A percentile compares a stretch with the other conserved stretches of the same genome.
Conservation (phyloP, 2,113 vertebrate genomes). For the Gavia stellata region DNA sequence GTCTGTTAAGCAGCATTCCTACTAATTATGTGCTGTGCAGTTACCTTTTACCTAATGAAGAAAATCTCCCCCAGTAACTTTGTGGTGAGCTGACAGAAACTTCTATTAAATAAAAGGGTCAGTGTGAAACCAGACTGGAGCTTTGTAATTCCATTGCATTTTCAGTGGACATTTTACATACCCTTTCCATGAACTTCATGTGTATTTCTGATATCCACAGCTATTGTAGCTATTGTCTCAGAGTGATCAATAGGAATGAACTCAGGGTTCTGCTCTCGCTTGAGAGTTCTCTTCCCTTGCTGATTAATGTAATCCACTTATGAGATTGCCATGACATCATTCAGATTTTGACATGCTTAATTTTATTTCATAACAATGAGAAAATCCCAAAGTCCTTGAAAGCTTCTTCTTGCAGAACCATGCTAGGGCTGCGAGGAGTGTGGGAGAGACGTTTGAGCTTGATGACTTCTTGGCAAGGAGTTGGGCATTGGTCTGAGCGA, state of each 20-base stretch:
- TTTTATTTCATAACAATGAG: background rate
- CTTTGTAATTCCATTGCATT: background rate
- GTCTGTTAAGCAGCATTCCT: background rate
- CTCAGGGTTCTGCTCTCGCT: background rate
- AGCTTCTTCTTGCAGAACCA: background rate
- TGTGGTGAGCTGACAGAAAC: background rate
- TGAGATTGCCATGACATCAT: background rate
- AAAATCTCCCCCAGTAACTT: background rate
- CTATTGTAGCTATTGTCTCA: background rate
- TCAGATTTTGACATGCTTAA: background rate
- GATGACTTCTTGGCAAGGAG: background rate
- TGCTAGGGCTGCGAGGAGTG: rapidly evolving
- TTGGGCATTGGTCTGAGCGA: rapidly evolving
- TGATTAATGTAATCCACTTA: conserved; percentile 22
- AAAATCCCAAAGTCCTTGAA: background rate
- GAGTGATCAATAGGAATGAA: background rate
- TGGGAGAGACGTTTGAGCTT: rapidly evolving
- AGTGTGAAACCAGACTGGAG: background rate
- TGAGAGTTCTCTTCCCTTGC: background rate
- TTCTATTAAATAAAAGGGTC: background rate
- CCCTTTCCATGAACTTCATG: background rate
- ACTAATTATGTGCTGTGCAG: background rate
- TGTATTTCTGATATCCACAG: background rate
- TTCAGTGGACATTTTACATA: background rate
- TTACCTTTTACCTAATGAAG: background rate